phyloP scores from a whole-genome alignment of 2,797 vertebrate genomes.

The Lagocephalus sceleratus region DNA sequence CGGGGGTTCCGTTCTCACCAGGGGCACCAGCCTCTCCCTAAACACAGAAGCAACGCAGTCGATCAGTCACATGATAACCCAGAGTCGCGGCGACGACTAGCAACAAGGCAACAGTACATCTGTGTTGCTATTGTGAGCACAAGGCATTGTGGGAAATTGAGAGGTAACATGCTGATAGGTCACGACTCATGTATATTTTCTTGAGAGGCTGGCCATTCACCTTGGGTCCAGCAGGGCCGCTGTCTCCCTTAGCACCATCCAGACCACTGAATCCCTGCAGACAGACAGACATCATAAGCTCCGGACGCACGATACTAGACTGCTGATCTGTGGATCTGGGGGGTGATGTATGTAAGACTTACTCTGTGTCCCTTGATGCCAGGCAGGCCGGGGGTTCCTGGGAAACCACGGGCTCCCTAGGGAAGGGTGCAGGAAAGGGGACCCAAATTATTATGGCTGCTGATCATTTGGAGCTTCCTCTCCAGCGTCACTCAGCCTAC shows the following conservation, averaged over 20 bases:
- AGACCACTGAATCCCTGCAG: constrained; percentile 94
- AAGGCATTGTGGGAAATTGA: constrained; percentile 1
- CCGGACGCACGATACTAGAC: not conserved
- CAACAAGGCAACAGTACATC: no score
- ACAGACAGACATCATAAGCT: constrained; percentile 11
- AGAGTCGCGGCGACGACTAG: no score
- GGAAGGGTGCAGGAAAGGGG: not conserved
- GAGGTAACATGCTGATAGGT: not conserved
- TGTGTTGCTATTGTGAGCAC: no score
- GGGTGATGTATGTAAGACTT: constrained; percentile 59
- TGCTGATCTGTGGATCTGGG: not conserved
- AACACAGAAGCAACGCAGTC: not conserved
- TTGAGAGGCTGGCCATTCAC: constrained; percentile 59
- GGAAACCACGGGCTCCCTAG: constrained; percentile 95
- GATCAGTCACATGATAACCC: no score
- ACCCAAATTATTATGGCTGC: not conserved
- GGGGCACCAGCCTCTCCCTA: constrained; percentile 90
- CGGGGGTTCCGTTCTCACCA: constrained; percentile 94
- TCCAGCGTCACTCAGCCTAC: constrained; percentile 70
- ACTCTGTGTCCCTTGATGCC: constrained; percentile 99
- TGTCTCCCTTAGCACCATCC: constrained; percentile 95
- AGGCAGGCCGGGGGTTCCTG: constrained; percentile 95
- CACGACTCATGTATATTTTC: not conserved
- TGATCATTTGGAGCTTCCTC: not conserved
- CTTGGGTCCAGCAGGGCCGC: constrained; percentile 94